Percentiles rank a stretch among this genome's conserved stretches.
Conservation (phyloP, 2,797 vertebrate genomes). For the Synaphobranchus kaupii region DNA sequence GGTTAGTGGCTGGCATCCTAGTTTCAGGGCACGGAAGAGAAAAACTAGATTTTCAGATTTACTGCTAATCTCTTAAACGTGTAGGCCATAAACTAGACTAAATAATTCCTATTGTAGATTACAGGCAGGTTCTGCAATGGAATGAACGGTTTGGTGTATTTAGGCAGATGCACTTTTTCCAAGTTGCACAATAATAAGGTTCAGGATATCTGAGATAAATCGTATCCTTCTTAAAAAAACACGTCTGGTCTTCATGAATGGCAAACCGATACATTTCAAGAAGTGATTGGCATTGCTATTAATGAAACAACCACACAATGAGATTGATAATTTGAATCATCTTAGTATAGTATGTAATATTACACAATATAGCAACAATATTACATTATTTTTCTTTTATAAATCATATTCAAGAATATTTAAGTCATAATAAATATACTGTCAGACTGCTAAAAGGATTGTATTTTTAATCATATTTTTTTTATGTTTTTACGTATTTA, state of each 20-base stretch:
- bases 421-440: background rate
- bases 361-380: slow-evolving; percentile 12
- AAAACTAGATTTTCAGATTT: slow-evolving; percentile 15
- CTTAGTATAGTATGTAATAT: background rate
- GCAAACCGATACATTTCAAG: background rate
- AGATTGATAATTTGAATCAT: slow-evolving; percentile 8
- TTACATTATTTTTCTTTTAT: background rate
- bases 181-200: background rate
- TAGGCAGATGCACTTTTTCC: background rate
- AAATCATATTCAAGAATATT: slow-evolving; percentile 18
- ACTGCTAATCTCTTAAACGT: background rate
- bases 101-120: background rate
- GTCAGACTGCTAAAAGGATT: slow-evolving; percentile 3
- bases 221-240: background rate
- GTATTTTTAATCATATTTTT: background rate
- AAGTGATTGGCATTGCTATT: background rate
- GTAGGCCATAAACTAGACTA: background rate
- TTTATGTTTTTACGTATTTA: background rate
- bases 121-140: background rate
- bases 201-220: slow-evolving; percentile 2
- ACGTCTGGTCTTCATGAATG: no score
- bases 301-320: background rate
- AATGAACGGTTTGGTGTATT: background rate
- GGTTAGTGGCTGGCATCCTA: background rate
- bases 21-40: background rate